Evolutionary conservation across 2,797 vertebrate genomes (phyloP).

Genomic region (Pipistrellus pygmaeus): DNA sequence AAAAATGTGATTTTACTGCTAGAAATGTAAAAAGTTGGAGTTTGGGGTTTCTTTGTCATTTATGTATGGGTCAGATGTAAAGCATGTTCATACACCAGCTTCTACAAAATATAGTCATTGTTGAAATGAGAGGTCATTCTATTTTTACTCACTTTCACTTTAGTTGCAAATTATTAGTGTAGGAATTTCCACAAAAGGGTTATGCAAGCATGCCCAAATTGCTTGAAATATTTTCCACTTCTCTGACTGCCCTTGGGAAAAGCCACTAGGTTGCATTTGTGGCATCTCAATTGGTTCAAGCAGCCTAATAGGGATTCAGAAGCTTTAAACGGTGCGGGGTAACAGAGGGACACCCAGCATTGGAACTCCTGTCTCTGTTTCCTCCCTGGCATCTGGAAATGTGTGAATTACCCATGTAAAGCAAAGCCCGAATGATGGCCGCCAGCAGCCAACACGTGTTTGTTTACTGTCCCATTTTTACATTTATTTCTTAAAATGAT

Average conservation of each 20-base stretch:
- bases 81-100: neutral
- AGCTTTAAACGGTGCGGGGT: conserved; percentile 44
- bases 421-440: neutral
- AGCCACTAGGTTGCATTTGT: conserved; percentile 77
- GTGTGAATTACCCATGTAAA: neutral
- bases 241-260: conserved; percentile 83
- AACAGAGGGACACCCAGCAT: conserved; percentile 18
- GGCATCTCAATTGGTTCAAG: conserved; percentile 71
- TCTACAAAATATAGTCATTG: conserved; percentile 69
- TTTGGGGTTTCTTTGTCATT: neutral
- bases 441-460: neutral
- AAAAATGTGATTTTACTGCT: neutral
- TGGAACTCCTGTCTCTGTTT: neutral
- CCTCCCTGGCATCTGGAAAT: neutral
- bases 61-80: conserved; percentile 58
- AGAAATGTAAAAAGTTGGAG: neutral
- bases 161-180: conserved; percentile 81
- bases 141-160: conserved; percentile 81
- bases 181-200: conserved; percentile 83
- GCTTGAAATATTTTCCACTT: conserved; percentile 86
- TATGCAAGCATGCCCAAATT: conserved; percentile 82
- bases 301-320: conserved; percentile 77
- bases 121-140: conserved; percentile 72
- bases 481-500: neutral
- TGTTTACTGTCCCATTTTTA: neutral